Evolutionary conservation across 2,888 invertebrate genomes (phyloP).

Genomic region (Platycheirus rosarum): DNA sequence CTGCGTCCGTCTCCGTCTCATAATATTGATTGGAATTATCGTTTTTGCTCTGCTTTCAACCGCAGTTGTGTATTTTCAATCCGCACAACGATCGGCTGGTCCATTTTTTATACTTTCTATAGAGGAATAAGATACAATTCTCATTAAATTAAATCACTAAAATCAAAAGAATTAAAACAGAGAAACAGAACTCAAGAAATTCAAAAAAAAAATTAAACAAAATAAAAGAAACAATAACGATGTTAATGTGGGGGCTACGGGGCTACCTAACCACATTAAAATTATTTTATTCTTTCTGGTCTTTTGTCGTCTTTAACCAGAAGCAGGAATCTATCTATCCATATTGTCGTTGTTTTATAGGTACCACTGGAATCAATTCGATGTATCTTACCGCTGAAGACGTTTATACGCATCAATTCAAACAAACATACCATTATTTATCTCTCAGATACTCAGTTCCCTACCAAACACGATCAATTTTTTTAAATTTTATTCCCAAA

Average conservation of each 20-base stretch:
- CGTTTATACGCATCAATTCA: conserved; percentile 56
- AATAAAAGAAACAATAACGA: conserved; percentile 40
- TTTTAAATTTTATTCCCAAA: conserved; percentile 18
- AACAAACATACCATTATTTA: conserved; percentile 54
- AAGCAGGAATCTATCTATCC: conserved; percentile 34
- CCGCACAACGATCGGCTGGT: conserved; percentile 3
- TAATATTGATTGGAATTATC: conserved; percentile 71
- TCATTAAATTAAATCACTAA: conserved; percentile 73
- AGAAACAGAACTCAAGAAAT: conserved; percentile 33
- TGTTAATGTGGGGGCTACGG: conserved; percentile 71
- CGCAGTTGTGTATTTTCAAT: conserved; percentile 1
- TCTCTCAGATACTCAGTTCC: conserved; percentile 28
- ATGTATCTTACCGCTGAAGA: conserved; percentile 50
- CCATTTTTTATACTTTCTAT: conserved; percentile 33
- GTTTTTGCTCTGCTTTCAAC: conserved; percentile 31
- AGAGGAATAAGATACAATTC: conserved; percentile 65
- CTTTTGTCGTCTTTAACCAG: conserved; percentile 33
- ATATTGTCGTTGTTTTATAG: conserved; percentile 32
- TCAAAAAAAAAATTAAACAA: conserved; percentile 43
- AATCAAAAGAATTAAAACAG: conserved; percentile 30
- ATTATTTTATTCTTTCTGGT: conserved; percentile 69
- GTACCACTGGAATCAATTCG: conserved; percentile 32
- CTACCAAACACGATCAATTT: conserved; percentile 49
- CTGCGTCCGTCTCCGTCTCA: neutral
- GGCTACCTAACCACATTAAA: conserved; percentile 73